A percentile compares a stretch with the other conserved stretches of the same genome.
Evolutionary conservation across 2,113 vertebrate species (phyloP).

Genomic region (Ctenomys sociabilis): DNA sequence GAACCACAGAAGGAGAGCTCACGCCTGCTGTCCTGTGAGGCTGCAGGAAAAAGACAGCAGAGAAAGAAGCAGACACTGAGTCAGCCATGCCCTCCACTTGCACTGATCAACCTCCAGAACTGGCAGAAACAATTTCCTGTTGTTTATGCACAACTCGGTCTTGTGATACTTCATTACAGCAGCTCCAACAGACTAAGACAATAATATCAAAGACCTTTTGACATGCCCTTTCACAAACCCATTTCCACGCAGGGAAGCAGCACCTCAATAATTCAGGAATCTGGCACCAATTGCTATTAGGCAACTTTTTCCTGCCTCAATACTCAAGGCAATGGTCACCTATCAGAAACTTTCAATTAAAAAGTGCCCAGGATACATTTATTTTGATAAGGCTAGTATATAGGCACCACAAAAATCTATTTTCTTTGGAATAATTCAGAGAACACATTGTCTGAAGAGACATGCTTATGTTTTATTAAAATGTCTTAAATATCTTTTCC

Average conservation of each 20-base stretch:
- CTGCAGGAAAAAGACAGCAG: not conserved
- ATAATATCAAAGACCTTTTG: not conserved
- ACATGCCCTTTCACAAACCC: not conserved
- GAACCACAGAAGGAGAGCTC: too few relatives aligned
- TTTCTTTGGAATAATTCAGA: constrained; percentile 59
- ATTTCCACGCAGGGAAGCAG: not conserved
- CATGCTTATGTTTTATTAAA: constrained; percentile 41
- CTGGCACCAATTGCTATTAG: not conserved
- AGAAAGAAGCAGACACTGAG: not conserved
- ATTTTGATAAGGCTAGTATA: constrained; percentile 19
- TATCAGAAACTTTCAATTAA: constrained; percentile 4
- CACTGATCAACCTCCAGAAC: not conserved
- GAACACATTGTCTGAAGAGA: not conserved
- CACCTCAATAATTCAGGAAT: not conserved
- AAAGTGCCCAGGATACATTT: not conserved
- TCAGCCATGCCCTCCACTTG: not conserved
- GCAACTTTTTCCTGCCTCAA: not conserved
- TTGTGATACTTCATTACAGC: not conserved
- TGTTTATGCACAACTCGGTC: not conserved
- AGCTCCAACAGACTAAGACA: not conserved
- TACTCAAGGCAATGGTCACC: not conserved
- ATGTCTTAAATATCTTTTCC: constrained; percentile 47
- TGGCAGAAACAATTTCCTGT: not conserved
- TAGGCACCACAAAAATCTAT: not conserved
- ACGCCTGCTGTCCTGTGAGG: not conserved